Evolutionary conservation across 2,888 invertebrate species (phyloP).

Genomic region (Hemithea aestivaria): DNA sequence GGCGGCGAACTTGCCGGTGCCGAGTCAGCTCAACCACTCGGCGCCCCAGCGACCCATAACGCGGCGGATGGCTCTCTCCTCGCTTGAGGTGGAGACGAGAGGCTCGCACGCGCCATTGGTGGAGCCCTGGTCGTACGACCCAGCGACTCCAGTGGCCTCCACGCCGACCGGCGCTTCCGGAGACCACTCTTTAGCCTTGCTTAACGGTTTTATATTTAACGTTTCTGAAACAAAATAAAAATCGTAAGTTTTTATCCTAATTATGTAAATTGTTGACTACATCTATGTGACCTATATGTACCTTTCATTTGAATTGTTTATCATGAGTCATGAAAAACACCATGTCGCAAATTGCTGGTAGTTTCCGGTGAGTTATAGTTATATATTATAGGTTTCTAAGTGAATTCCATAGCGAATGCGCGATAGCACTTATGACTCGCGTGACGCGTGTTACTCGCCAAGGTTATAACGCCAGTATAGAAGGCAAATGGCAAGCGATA

Average conservation of each 20-base stretch:
- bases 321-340: too few species aligned
- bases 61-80: conserved; percentile 71
- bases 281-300: too few species aligned
- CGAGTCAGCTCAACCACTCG: conserved; percentile 99
- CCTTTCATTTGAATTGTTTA: too few species aligned
- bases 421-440: too few species aligned
- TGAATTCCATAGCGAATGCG: too few species aligned
- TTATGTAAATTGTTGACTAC: too few species aligned
- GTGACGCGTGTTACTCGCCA: too few species aligned
- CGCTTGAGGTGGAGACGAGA: conserved; percentile 60
- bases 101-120: conserved; percentile 46
- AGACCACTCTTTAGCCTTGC: conserved; percentile 72
- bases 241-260: not conserved
- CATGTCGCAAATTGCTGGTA: too few species aligned
- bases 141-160: conserved; percentile 64
- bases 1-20: conserved; percentile 62
- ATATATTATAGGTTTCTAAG: too few species aligned
- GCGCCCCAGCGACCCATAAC: conserved; percentile 93
- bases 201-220: conserved; percentile 79
- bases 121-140: conserved; percentile 43
- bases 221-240: conserved; percentile 52
- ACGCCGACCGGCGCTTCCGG: conserved; percentile 60
- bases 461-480: too few species aligned
- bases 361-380: too few species aligned
- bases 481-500: too few species aligned